Evolutionary conservation across 2,888 invertebrate species (phyloP).

Genomic region (Sinohyriopsis cumingii): DNA sequence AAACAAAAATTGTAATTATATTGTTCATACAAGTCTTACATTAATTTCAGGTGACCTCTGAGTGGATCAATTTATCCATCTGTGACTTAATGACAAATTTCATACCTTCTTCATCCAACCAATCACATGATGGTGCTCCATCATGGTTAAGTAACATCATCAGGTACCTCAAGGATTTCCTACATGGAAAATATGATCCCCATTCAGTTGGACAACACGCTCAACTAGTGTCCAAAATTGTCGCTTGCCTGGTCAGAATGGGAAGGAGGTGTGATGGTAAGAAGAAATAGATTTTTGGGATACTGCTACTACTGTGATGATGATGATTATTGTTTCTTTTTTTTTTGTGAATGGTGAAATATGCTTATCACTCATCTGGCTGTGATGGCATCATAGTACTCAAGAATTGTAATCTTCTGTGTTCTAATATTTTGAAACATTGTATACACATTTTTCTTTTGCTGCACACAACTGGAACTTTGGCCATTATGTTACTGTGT

Average conservation of each 20-base stretch:
- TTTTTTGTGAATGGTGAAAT: too few species aligned
- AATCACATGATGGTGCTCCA: background rate
- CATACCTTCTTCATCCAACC: constrained; percentile 12
- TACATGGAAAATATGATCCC: constrained; percentile 15
- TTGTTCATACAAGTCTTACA: constrained; percentile 11
- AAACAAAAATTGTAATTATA: background rate
- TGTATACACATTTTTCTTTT: too few species aligned
- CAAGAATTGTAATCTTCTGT: too few species aligned
- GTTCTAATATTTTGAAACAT: too few species aligned
- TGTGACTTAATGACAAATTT: constrained; percentile 62
- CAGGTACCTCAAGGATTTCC: constrained; percentile 19
- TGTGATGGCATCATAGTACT: too few species aligned
- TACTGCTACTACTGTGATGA: background rate
- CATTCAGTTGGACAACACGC: constrained; percentile 17
- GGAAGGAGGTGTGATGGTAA: constrained; percentile 11
- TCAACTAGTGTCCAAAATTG: constrained; percentile 22
- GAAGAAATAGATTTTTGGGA: background rate
- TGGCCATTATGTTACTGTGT: too few species aligned
- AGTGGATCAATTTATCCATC: constrained; percentile 52
- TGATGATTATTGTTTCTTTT: background rate
- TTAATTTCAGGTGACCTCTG: constrained; percentile 37
- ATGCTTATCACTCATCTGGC: too few species aligned
- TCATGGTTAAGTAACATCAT: constrained; percentile 23
- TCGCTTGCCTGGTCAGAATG: constrained; percentile 9
- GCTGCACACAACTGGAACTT: too few species aligned